Evolutionary conservation across 2,113 vertebrate genomes (phyloP), one percentile per base, ranked within the genome.

Genomic region (Phalacrocorax aristotelis): DNA sequence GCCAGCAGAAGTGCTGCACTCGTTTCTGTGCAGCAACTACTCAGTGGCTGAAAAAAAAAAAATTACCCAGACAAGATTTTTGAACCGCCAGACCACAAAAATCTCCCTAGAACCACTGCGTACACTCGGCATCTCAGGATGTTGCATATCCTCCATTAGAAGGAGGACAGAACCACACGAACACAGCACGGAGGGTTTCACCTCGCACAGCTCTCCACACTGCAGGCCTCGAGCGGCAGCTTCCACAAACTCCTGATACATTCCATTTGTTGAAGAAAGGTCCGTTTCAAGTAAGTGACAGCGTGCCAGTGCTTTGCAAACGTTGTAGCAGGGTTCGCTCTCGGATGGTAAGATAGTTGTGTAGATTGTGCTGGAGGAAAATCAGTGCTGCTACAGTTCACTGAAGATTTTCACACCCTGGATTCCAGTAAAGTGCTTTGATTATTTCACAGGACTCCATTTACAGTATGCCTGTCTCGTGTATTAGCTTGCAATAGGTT

Each of bases 1-100:
- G 0, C 3, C 1, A 6, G n/a, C 46, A 81, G 15, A 66, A 87
- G 36, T 0, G 0, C 10, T 30, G 16, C 23, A 14, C 29, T 55
- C n/a, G 52, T 11, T 52, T 32, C 52, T 52, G 21, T 16, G 6
- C 71, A 57, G 49, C 40, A 85, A 6, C 38, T 68, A 34, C 40
- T 3, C 4, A 52, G 74, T 5, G 14, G 25, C 13, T 60, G 49
- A 80, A 52, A 94, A 89, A 52, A 44, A 94, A 89, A 52, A 44
- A 94, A 54, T 9, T 25, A 58, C 51, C 32, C 44, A 61, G 49
- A 57, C n/a, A 68, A 64, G 16, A 82, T 13, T 71, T 68, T 4
- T 57, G 38, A 92, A 71, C 22, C 61, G 83, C 14, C 20, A 32
- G 30, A 78, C 58, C 84, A 90, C 83, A 82, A 49, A 49, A 72